Percentiles rank a stretch among this genome's conserved stretches.
Evolutionary conservation across 2,797 vertebrate species (phyloP).

Genomic region (Esox masquinongy): DNA sequence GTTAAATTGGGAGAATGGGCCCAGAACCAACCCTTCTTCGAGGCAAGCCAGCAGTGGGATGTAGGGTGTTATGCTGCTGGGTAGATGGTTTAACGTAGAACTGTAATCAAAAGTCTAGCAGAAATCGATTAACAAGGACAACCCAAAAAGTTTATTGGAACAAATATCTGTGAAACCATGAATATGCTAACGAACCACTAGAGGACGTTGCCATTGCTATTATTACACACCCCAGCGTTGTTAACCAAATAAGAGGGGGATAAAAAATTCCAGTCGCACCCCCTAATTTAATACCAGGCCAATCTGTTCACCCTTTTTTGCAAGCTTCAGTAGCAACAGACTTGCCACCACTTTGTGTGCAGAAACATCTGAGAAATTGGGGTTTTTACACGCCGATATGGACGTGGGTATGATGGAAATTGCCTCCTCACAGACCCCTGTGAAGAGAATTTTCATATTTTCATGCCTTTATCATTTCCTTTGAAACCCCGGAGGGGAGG

Average conservation of each 20-base stretch:
- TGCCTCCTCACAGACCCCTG: constrained; percentile 72
- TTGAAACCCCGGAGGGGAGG: constrained; percentile 61
- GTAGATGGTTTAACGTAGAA: constrained; percentile 20
- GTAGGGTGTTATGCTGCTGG: neutral
- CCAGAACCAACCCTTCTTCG: no score
- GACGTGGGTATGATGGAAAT: constrained; percentile 71
- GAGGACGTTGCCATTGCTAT: constrained; percentile 57
- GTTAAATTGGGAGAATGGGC: no score
- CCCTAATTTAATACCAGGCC: constrained; percentile 65
- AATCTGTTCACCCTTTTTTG: constrained; percentile 59
- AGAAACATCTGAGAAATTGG: constrained; percentile 67
- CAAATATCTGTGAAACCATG: constrained; percentile 63
- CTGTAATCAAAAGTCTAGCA: constrained; percentile 52
- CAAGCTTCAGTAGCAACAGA: constrained; percentile 56
- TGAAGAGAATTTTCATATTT: constrained; percentile 79
- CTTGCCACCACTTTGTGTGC: constrained; percentile 58
- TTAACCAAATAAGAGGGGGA: constrained; percentile 64
- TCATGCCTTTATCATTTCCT: constrained; percentile 72
- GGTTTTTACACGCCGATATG: constrained; percentile 64
- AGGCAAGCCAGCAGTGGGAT: neutral
- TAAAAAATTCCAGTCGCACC: constrained; percentile 51
- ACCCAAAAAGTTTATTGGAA: constrained; percentile 59
- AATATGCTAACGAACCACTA: constrained; percentile 67
- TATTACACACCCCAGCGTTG: constrained; percentile 68
- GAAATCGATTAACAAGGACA: constrained; percentile 61